Percentiles rank a stretch among this genome's conserved stretches.
These are phyloP conservation scores for Allolobophora icterica DNA, from an alignment of 2,888 invertebrate genomes.

Conservation along the genomic window DNA sequence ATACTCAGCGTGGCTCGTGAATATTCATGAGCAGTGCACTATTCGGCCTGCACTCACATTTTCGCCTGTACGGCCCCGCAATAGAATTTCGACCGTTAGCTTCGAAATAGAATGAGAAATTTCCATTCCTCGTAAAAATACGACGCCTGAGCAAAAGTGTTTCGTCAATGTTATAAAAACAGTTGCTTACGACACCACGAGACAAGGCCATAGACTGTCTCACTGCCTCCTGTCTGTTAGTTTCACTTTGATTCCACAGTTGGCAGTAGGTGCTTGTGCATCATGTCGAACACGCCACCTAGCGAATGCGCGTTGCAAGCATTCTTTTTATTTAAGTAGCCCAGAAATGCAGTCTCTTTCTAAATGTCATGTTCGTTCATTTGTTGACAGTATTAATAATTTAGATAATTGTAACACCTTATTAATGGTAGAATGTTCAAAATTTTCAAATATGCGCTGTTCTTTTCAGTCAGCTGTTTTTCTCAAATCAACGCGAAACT, in stretches of 20 bases:
- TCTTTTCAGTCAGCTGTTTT: too few species aligned
- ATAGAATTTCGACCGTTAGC: background rate
- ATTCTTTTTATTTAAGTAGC: background rate
- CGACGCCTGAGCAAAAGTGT: background rate
- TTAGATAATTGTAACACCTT: background rate
- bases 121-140: background rate
- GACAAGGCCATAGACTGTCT: background rate
- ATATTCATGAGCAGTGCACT: background rate
- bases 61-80: too few species aligned
- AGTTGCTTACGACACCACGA: constrained; percentile 8
- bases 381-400: background rate
- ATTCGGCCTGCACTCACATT: background rate
- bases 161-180: background rate
- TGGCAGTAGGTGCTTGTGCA: background rate
- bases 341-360: background rate
- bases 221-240: background rate
- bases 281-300: background rate
- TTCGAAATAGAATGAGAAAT: background rate
- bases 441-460: too few species aligned
- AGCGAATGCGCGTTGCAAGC: background rate
- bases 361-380: background rate
- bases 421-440: background rate
- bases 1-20: background rate
- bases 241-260: background rate
- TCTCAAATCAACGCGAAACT: too few species aligned